phyloP scores from a whole-genome alignment of 2,888 invertebrate species.

The Hirtodrosophila trivittata region DNA sequence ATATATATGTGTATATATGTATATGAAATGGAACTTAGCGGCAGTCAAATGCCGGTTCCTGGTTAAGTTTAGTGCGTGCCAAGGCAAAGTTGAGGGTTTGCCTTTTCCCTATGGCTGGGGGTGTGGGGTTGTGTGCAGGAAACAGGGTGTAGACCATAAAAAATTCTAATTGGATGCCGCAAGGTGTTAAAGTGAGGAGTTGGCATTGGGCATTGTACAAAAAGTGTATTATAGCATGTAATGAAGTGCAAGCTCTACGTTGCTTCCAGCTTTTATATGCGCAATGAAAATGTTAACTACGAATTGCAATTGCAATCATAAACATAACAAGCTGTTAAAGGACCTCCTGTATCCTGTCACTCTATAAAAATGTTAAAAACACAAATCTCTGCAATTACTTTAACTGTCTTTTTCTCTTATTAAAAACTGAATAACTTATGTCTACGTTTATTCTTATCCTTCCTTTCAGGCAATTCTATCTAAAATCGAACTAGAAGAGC shows the following conservation, averaged over 20 bases:
- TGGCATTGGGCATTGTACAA: conserved; percentile 2
- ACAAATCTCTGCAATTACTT: neutral
- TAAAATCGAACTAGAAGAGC: too few species aligned
- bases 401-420: too few species aligned
- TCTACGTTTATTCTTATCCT: too few species aligned
- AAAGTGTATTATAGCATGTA: conserved; percentile 21
- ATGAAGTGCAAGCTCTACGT: conserved; percentile 44
- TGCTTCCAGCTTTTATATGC: conserved; percentile 34
- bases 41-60: conserved; percentile 14
- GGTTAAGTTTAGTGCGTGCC: conserved; percentile 41
- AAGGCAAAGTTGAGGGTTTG: conserved; percentile 25
- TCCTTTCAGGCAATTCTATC: too few species aligned
- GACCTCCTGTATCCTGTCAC: neutral
- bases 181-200: conserved; percentile 51
- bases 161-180: conserved; percentile 57
- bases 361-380: neutral
- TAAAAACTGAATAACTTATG: too few species aligned
- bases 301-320: conserved; percentile 39
- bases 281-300: conserved; percentile 48
- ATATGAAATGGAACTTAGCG: conserved; percentile 16
- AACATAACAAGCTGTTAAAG: conserved; percentile 30
- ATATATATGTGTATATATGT: conserved; percentile 4
- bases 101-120: conserved; percentile 33
- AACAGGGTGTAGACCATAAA: conserved; percentile 36
- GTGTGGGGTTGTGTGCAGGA: conserved; percentile 8